A percentile compares a stretch with the other conserved stretches of the same genome.
These are phyloP conservation scores for Damaliscus lunatus DNA, from an alignment of 2,113 vertebrate genomes.

Conservation along the genomic window DNA sequence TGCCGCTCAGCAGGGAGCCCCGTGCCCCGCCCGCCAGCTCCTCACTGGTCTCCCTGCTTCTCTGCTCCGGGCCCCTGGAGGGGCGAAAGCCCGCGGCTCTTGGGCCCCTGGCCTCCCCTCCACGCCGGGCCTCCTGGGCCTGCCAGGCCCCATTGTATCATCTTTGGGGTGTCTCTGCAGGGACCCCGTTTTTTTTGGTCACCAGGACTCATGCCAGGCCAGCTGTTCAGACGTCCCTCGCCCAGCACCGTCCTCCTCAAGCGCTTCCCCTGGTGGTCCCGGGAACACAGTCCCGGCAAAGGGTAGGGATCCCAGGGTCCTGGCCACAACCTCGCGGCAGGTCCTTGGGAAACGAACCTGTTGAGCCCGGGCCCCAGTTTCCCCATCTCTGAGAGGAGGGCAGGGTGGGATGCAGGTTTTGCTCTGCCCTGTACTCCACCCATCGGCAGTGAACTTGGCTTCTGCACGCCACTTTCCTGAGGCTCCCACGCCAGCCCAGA, in stretches of 20 bases:
- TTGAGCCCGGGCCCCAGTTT: not conserved
- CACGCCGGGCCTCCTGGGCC: fast-evolving
- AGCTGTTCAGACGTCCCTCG: fast-evolving
- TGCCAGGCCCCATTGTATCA: too few relatives aligned
- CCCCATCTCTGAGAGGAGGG: not conserved
- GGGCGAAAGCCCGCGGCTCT: not conserved
- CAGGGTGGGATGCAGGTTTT: not conserved
- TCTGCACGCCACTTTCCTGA: fast-evolving
- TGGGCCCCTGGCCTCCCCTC: not conserved
- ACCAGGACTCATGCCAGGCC: not conserved
- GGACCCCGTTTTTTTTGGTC: not conserved
- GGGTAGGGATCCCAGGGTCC: fast-evolving
- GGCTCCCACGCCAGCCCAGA: fast-evolving
- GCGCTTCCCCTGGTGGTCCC: fast-evolving
- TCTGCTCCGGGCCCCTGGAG: not conserved
- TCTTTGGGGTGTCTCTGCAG: not conserved
- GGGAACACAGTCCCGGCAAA: fast-evolving
- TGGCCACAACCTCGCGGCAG: fast-evolving
- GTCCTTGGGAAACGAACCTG: not conserved
- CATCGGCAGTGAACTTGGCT: fast-evolving
- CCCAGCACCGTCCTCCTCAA: fast-evolving
- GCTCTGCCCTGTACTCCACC: fast-evolving
- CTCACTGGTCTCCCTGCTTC: not conserved
- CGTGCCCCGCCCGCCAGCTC: fast-evolving
- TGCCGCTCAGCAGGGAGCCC: not conserved